Evolutionary conservation across 2,113 vertebrate species (phyloP), one percentile per base, ranked within the genome.

Genomic region (Chaetodon auriga): DNA sequence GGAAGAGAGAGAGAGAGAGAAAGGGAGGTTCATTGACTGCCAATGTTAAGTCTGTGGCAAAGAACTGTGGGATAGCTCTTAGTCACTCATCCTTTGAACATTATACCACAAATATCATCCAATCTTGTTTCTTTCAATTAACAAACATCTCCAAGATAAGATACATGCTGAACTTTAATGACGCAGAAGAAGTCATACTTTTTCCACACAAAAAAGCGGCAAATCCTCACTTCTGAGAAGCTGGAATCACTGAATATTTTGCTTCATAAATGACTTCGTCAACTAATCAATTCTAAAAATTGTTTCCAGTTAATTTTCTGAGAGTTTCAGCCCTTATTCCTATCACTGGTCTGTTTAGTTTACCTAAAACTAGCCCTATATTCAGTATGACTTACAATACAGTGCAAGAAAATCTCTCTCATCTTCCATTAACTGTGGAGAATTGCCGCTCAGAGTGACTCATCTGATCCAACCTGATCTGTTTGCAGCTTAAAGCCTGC

Each of bases 401-500:
- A 49, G 1, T 38, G 19, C 13, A 11, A 53, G 30, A 25, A 65
- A 82, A 76, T 60, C 36, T 1, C 11, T 58, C 49, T 65, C 21
- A 61, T 75, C 46, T 65, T 78, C 58, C n/a, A 51, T 51, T 83
- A 68, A 68, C 53, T 49, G 60, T 36, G 81, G 41, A 71, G 41
- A 63, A 25, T 14, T 57, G 46, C 35, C 5, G 65, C 4, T 63
- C 18, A 57, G 43, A 75, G 81, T 54, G 61, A 35, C 38, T 21
- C 25, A 53, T 68, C 46, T 19, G 63, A 73, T 83, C 49, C 54
- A 62, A 18, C 46, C 64, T 75, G 76, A 80, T 77, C 36, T 51
- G 71, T 54, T 68, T 41, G 46, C 45, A 35, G 57, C 55, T 71
- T 48, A 65, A 68, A 79, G 82, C 57, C 82, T 71, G 75, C 55